These are phyloP conservation scores for Psephotus haematonotus DNA, from an alignment of 2,113 vertebrate species.

Conservation along the genomic window DNA sequence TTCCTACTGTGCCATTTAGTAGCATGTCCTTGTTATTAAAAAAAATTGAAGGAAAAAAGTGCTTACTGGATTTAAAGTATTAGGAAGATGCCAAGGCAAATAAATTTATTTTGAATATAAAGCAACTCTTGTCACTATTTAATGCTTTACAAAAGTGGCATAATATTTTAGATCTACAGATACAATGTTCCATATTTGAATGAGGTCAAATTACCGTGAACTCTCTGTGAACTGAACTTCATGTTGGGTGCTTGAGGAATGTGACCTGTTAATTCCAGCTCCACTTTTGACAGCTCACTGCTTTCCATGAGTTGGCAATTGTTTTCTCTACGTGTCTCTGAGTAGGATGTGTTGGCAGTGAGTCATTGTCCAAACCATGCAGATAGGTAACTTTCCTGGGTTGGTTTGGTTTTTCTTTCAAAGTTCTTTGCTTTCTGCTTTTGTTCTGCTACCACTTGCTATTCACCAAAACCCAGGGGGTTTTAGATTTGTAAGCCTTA, in stretches of 20 bases:
- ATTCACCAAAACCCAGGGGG: rapidly evolving
- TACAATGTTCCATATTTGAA: background rate
- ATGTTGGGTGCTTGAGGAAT: background rate
- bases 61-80: background rate
- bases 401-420: background rate
- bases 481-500: background rate
- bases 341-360: background rate
- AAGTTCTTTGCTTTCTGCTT: background rate
- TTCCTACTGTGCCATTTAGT: background rate
- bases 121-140: background rate
- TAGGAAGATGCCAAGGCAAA: background rate
- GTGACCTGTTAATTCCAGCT: background rate
- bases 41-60: background rate
- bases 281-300: background rate
- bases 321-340: background rate
- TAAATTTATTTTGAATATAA: background rate
- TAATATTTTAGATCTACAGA: background rate
- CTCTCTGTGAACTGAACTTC: background rate
- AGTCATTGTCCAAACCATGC: background rate
- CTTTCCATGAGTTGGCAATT: background rate
- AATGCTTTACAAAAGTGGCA: background rate
- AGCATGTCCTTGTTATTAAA: background rate
- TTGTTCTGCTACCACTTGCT: background rate
- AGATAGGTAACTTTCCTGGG: background rate
- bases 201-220: background rate